Evolutionary conservation across 2,113 vertebrate species (phyloP), one percentile per base, ranked within the genome.

Genomic region (Oreochromis spilurus): DNA sequence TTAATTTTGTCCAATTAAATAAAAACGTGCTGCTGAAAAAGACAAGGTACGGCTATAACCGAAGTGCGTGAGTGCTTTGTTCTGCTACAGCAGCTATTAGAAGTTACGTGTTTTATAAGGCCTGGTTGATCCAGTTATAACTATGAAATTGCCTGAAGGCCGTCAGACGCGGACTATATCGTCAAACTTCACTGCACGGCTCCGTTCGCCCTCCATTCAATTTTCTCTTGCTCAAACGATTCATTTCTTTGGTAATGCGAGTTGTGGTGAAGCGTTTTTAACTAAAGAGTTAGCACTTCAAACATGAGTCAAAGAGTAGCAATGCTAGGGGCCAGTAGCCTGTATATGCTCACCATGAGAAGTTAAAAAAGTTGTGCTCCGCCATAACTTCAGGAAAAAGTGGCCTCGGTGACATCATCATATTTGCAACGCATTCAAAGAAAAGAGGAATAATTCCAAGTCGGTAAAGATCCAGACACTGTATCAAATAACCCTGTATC

Each of bases 301-400:
- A 26, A 16, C 57, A 16, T 3, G 29, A 79, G 17, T 45, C 52
- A 55, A 26, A 72, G 16, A 24, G 38, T 34, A 77, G 24, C 53
- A 4, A 75, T 77, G 88, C 85, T 77, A 80, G 3, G 53, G 79
- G 86, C 34, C 53, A 24, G 53, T 43, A 75, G 83, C 55, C 21
- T 17, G 38, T 55, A 26, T 62, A 54, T 60, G 95, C 97, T 97
- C 95, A 97, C 97, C 96, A 94, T 88, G 87, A 90, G 93, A 93
- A 95, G 87, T 96, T 93, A 87, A 93, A 90, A 93, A 91, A 95
- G 80, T 84, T 93, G 84, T 84, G 95, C 95, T 96, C 95, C 96
- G 96, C 97, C 97, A 97, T 96, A 96, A 96, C 96, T 96, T 95
- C 90, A 93, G 95, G 93, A 93, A 94, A 95, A 96, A 96, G 92